Evolutionary conservation across 2,888 invertebrate species (phyloP), one percentile per base, ranked within the genome.

Genomic region (Terebella lapidaria): DNA sequence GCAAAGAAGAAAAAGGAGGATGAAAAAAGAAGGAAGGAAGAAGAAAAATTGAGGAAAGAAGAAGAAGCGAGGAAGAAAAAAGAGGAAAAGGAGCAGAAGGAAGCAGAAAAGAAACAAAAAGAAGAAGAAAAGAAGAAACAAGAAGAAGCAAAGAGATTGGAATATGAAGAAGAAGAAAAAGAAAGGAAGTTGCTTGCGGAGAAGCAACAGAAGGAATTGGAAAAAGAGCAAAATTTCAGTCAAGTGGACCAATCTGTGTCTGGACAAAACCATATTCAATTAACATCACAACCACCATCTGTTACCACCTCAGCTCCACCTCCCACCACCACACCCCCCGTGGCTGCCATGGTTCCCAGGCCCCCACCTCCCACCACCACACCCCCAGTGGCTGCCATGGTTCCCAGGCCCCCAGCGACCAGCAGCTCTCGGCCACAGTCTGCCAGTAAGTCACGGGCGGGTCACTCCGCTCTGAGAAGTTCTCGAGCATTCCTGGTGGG

Each of bases 61-160:
- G 58, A 22, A 20, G 51, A 66, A 18, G 62, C 57, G 27, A 65
- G 20, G 30, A 49, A 29, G 25, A n/a, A 26, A 22, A 24, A 58
- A 29, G 47, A 47, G 26, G 30, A 35, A 20, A 20, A 42, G 56
- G 30, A 27, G 49, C 29, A 56, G 47, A 53, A 51, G 25, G 51
- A 61, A 25, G 52, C 51, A 60, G 61, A 70, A 54, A 30, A 45
- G 45, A 26, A 45, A 29, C 15, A 42, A 49, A 26, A 20, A 22
- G 26, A 47, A 46, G 22, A 49, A 22, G 56, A 63, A 20, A 42
- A 29, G 28, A 30, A 63, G 26, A 20, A 42, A 35, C 15, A 51
- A 30, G 3, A n/a, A 61, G 42, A 56, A 27, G 46, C 18, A 52
- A 47, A 59, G 46, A 20, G 56, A 59, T 30, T 28, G 42, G 30